Conservation (phyloP, 2,113 vertebrate genomes). For the Erythrocercus mccallii region DNA sequence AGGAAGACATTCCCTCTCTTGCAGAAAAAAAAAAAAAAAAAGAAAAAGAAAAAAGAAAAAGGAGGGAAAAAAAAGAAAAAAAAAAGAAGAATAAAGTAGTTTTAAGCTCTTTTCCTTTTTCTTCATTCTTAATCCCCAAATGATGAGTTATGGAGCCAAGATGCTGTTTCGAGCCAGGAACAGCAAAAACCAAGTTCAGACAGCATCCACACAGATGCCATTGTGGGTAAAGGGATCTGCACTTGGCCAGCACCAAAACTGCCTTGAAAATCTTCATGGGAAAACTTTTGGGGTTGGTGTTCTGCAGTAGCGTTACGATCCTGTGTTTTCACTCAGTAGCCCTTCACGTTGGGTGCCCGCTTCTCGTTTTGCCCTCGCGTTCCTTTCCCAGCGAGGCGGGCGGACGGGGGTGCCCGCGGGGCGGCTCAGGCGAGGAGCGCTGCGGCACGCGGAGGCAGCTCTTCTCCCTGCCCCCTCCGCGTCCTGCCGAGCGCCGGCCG, state of each 20-base stretch:
- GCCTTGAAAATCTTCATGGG: neutral
- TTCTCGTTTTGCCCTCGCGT: neutral
- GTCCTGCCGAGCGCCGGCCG: neutral
- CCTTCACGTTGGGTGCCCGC: neutral
- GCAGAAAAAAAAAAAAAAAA: neutral
- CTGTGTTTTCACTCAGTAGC: neutral
- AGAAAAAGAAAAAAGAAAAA: accelerated
- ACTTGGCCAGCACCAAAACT: neutral
- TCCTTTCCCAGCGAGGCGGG: neutral
- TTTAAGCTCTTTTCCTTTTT: neutral
- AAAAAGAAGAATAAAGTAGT: accelerated
- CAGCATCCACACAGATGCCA: too few relatives aligned
- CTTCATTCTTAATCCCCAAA: neutral
- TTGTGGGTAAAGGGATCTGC: neutral
- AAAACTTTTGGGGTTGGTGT: neutral
- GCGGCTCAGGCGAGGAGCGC: neutral
- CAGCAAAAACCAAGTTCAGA: neutral
- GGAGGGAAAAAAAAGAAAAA: neutral
- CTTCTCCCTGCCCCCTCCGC: neutral
- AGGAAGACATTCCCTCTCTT: neutral
- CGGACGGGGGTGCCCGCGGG: neutral
- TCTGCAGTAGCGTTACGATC: accelerated
- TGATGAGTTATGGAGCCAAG: neutral
- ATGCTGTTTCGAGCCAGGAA: neutral
- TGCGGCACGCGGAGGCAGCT: too few relatives aligned